Conservation (phyloP, 2,797 vertebrate genomes). For the Myotis pilosus region DNA sequence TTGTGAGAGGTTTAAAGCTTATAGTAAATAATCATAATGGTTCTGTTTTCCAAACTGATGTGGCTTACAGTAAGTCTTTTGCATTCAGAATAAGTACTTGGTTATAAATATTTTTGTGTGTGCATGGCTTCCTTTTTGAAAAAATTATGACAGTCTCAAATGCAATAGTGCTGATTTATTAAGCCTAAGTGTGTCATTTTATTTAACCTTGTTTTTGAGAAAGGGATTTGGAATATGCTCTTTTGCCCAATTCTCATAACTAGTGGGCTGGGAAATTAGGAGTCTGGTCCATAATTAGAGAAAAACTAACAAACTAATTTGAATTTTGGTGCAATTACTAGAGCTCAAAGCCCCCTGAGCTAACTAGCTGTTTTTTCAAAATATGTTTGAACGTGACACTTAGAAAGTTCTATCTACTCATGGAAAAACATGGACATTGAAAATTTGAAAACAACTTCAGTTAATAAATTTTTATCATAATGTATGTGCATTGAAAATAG, state of each 20-base stretch:
- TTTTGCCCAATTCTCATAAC: not conserved
- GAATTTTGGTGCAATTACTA: not conserved
- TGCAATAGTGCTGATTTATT: not conserved
- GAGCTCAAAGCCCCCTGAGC: not conserved
- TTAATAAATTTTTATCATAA: not conserved
- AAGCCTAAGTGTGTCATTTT: not conserved
- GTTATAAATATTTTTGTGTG: constrained; percentile 16
- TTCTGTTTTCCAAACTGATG: not conserved
- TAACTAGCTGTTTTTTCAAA: constrained; percentile 26
- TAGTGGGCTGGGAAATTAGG: not conserved
- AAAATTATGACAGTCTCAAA: not conserved
- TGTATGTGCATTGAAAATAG: not conserved
- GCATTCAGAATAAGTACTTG: not conserved
- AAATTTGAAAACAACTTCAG: not conserved
- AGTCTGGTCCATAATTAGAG: not conserved
- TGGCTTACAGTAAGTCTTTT: not conserved
- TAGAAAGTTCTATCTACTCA: not conserved
- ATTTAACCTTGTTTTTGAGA: constrained; percentile 28
- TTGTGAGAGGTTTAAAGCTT: not conserved
- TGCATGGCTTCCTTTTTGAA: not conserved
- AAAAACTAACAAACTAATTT: constrained; percentile 25
- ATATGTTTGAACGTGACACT: not conserved
- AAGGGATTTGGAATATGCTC: not conserved
- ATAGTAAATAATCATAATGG: not conserved
- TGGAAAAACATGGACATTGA: not conserved